Evolutionary conservation across 2,888 invertebrate genomes (phyloP), one percentile per base, ranked within the genome.

Genomic region (Parnassius glacialis): DNA sequence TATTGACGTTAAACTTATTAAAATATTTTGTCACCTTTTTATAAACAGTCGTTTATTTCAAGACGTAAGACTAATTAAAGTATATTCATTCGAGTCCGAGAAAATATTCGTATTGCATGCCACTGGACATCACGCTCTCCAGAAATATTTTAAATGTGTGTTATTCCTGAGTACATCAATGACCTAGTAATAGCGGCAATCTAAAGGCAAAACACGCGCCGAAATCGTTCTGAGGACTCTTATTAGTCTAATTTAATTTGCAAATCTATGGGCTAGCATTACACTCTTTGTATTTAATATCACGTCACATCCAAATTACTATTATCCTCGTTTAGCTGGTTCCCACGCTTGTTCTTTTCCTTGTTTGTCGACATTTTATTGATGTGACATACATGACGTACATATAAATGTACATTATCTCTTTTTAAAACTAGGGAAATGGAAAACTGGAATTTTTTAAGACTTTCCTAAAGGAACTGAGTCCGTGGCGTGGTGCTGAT

Each of bases 171-270:
- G 66, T 70, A 71, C 73, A 70, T 70, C 73, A 75, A 73, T 80
- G 78, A 83, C 76, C 80, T 68, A 80, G 68, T 75, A 74, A 78
- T 74, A 69, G 66, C 69, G 66, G 69, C 63, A 67, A 76, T 75
- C 70, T 67, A 66, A 71, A 78, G 64, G 71, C 74, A 72, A 70
- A 71, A 66, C 75, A 72, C 70, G 78, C 75, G 68, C 70, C 61
- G 61, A 44, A 66, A 64, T 68, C 72, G 70, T 71, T 76, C 34
- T 44, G 69, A 72, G 74, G 65, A 68, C 68, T 68, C 73, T 76
- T 72, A 74, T 76, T 76, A 78, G 67, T 74, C 72, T 75, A 71
- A 76, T 79, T 74, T 72, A 74, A 66, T 76, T 74, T 65, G 67
- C 72, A 69, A 73, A 51, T n/a, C 16, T 13, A 50, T 55, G 52